These are phyloP conservation scores for Criorhina ranunculi DNA, from an alignment of 2,888 invertebrate genomes.

Conservation along the genomic window DNA sequence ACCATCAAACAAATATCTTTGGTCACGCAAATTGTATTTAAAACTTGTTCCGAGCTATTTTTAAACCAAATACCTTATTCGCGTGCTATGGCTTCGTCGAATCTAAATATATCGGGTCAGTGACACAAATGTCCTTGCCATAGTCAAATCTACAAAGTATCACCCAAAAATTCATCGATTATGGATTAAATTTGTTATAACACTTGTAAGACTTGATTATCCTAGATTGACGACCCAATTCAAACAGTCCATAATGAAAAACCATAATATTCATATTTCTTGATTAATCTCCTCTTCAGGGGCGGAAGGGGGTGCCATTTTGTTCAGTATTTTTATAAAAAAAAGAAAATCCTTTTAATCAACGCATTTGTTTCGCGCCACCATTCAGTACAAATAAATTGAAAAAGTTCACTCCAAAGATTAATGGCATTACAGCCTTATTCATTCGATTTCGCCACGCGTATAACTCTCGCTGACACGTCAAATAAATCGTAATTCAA, in stretches of 20 bases:
- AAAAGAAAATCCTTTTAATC: conserved; percentile 1
- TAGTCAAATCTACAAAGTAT: no score
- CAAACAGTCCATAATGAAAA: not conserved
- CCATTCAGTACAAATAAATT: conserved; percentile 34
- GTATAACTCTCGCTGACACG: conserved; percentile 47
- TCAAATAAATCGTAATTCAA: conserved; percentile 55
- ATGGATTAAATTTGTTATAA: no score
- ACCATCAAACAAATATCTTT: no score
- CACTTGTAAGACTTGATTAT: no score
- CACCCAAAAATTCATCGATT: no score
- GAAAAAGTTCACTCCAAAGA: conserved; percentile 41
- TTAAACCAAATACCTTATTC: no score
- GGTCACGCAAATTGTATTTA: no score
- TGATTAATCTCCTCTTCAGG: not conserved
- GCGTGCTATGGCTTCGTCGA: no score
- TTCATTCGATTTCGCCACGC: conserved; percentile 40
- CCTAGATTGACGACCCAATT: no score
- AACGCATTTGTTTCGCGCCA: not conserved
- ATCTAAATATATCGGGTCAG: no score
- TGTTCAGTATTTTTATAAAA: not conserved
- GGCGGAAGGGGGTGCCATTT: not conserved
- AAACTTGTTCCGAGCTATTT: no score
- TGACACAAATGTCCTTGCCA: no score
- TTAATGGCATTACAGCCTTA: conserved; percentile 35
- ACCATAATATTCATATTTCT: not conserved